phyloP scores from a whole-genome alignment of 2,797 vertebrate genomes.

The Halcyon chelicuti region DNA sequence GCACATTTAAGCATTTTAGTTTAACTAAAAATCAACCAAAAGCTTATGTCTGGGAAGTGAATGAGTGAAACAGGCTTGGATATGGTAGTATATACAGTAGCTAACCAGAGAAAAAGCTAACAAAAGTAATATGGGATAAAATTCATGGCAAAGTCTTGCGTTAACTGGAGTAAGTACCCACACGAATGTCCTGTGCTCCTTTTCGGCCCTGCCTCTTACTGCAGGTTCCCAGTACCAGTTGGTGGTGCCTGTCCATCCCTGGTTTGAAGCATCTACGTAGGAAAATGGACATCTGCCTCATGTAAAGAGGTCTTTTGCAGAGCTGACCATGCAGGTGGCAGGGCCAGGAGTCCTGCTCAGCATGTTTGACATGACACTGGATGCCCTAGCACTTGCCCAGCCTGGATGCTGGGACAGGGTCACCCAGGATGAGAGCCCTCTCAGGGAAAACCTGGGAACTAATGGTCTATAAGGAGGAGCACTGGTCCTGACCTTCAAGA shows the following conservation, averaged over 20 bases:
- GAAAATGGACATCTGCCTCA: neutral
- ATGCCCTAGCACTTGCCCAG: neutral
- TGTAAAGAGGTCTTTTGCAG: neutral
- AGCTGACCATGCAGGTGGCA: accelerated
- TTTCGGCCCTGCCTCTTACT: neutral
- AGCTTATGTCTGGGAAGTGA: neutral
- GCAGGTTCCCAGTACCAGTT: neutral
- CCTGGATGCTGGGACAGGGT: neutral
- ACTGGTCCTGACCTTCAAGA: neutral
- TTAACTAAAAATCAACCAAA: neutral
- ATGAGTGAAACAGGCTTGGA: neutral
- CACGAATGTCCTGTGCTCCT: neutral
- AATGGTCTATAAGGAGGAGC: accelerated
- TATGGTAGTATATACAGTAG: neutral
- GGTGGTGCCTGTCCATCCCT: neutral
- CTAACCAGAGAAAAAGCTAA: neutral
- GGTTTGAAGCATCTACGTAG: neutral
- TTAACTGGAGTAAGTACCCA: neutral
- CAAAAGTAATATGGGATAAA: neutral
- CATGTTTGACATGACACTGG: accelerated
- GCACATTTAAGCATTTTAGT: neutral
- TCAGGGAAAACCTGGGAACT: neutral
- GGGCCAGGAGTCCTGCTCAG: neutral
- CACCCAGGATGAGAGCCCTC: neutral
- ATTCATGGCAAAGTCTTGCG: neutral